phyloP scores from a whole-genome alignment of 2,113 vertebrate genomes.

The Varanus salvator region DNA sequence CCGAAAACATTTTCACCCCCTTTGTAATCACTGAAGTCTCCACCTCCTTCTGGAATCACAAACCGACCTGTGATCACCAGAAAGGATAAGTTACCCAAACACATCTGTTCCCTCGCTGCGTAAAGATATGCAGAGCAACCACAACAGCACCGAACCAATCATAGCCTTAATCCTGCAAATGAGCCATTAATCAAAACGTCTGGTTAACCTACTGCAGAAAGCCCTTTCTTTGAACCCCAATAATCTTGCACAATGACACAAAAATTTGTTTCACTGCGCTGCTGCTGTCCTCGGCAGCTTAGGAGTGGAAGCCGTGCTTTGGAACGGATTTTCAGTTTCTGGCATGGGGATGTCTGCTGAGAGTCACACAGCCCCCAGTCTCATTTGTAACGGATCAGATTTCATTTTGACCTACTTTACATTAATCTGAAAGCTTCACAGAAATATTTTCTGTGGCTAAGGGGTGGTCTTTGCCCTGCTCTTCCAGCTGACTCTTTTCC shows the following conservation, averaged over 20 bases:
- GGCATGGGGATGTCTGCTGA: neutral
- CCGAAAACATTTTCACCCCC: neutral
- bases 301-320: neutral
- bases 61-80: neutral
- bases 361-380: neutral
- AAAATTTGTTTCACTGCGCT: neutral
- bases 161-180: neutral
- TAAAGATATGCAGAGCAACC: neutral
- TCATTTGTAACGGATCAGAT: constrained; percentile 20
- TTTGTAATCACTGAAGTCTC: neutral
- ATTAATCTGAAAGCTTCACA: neutral
- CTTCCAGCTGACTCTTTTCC: neutral
- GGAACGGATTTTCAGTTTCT: constrained; percentile 9
- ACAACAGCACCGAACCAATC: neutral
- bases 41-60: neutral
- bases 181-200: constrained; percentile 12
- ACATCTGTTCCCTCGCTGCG: neutral
- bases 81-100: neutral
- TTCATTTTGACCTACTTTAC: constrained; percentile 34
- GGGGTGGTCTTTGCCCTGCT: neutral
- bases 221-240: constrained; percentile 6
- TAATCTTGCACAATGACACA: neutral
- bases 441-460: neutral
- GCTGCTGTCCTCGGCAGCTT: neutral
- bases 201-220: neutral